phyloP scores from a whole-genome alignment of 2,797 vertebrate species.

The Potorous gilbertii region DNA sequence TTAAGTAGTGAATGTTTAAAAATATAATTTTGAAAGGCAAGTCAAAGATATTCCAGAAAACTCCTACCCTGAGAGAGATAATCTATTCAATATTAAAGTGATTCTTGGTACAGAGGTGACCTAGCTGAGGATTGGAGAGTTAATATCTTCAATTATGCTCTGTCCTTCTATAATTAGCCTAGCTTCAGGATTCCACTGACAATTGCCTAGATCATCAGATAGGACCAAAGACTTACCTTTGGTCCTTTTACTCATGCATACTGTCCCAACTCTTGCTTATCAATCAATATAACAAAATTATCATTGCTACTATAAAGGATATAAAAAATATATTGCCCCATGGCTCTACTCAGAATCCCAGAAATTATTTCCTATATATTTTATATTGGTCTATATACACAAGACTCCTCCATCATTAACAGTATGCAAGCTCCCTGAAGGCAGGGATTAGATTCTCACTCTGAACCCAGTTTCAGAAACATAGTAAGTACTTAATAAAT shows the following conservation, averaged over 20 bases:
- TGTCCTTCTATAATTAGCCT: not conserved
- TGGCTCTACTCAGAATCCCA: not conserved
- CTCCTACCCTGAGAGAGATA: not conserved
- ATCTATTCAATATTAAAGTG: not conserved
- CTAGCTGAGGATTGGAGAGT: not conserved
- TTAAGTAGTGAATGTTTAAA: not conserved
- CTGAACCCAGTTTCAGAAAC: not conserved
- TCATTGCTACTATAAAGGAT: not conserved
- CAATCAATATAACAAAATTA: not conserved
- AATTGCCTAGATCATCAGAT: not conserved
- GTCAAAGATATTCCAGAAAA: not conserved
- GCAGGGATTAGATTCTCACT: no score
- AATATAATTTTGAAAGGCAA: not conserved
- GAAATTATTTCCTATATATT: not conserved
- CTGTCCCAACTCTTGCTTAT: not conserved
- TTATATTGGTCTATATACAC: not conserved
- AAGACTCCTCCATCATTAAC: not conserved
- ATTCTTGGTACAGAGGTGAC: not conserved
- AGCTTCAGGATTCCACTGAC: not conserved
- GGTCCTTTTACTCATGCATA: not conserved
- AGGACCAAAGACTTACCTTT: not conserved
- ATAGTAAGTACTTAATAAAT: not conserved
- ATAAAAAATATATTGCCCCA: not conserved
- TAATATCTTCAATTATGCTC: not conserved
- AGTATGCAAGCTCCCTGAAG: not conserved